Percentiles rank a stretch among this genome's conserved stretches.
Evolutionary conservation across 2,888 invertebrate species (phyloP).

Genomic region (Chloroclystis v-ata): DNA sequence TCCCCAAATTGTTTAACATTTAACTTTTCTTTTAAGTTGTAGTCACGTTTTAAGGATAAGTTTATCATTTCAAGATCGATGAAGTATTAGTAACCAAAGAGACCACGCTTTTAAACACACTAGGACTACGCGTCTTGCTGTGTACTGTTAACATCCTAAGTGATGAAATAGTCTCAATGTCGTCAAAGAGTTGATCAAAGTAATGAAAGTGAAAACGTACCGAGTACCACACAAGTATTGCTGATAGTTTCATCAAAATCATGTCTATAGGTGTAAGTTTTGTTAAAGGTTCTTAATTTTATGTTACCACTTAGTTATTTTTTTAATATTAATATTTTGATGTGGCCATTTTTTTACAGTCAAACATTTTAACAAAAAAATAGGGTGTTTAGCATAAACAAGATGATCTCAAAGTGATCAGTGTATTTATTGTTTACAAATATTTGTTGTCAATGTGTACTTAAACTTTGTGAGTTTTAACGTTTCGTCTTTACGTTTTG

Average conservation of each 20-base stretch:
- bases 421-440: slow-evolving; percentile 71
- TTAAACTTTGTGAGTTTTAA: slow-evolving; percentile 48
- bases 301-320: slow-evolving; percentile 65
- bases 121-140: background rate
- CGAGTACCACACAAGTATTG: slow-evolving; percentile 28
- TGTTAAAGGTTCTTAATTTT: slow-evolving; percentile 53
- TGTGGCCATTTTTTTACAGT: slow-evolving; percentile 66
- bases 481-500: slow-evolving; percentile 25
- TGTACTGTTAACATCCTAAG: background rate
- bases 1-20: slow-evolving; percentile 72
- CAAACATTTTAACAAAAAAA: slow-evolving; percentile 54
- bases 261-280: slow-evolving; percentile 39
- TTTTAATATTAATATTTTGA: slow-evolving; percentile 43
- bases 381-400: slow-evolving; percentile 64
- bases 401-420: slow-evolving; percentile 76
- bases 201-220: slow-evolving; percentile 18
- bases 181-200: slow-evolving; percentile 14
- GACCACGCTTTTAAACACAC: slow-evolving; percentile 37
- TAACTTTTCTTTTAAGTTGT: slow-evolving; percentile 62
- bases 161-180: slow-evolving; percentile 14
- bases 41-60: slow-evolving; percentile 66
- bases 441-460: slow-evolving; percentile 69
- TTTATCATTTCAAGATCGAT: slow-evolving; percentile 54
- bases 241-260: slow-evolving; percentile 33
- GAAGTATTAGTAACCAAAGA: slow-evolving; percentile 65